Evolutionary conservation across 2,888 invertebrate species (phyloP).

Genomic region (Eilema depressum): DNA sequence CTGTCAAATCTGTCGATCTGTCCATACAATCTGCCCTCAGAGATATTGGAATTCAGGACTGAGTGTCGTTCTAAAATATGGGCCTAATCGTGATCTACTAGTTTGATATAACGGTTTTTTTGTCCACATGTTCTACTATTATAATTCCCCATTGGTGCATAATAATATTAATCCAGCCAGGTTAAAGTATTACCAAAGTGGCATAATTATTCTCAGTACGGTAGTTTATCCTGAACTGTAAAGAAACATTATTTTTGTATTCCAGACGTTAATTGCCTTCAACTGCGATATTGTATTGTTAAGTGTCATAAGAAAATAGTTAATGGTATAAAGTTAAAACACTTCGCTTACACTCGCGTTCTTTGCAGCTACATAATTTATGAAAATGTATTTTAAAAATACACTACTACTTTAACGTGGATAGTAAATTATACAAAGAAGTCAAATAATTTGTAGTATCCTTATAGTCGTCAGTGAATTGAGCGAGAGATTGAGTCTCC

Average conservation of each 20-base stretch:
- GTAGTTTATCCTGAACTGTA: not conserved
- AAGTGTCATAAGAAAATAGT: not conserved
- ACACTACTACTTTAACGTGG: not conserved
- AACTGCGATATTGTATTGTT: not conserved
- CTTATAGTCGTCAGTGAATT: too few relatives aligned
- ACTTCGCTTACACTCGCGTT: not conserved
- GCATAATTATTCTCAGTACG: not conserved
- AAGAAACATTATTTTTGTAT: constrained; percentile 10
- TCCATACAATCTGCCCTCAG: too few relatives aligned
- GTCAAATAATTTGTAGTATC: too few relatives aligned
- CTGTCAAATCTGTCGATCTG: too few relatives aligned
- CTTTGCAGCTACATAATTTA: not conserved
- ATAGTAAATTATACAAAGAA: too few relatives aligned
- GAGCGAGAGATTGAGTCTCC: too few relatives aligned
- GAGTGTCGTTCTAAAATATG: too few relatives aligned
- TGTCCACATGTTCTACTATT: too few relatives aligned
- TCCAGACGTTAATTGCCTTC: constrained; percentile 8
- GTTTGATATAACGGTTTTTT: too few relatives aligned
- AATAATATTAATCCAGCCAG: not conserved
- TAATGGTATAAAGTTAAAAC: not conserved
- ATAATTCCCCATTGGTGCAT: not conserved
- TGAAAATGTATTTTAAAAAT: not conserved
- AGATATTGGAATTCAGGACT: too few relatives aligned
- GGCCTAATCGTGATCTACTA: too few relatives aligned
- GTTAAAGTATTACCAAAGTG: not conserved